Base-by-base conservation (phyloP, 1,140 invertebrate species). In the Andricus grossulariae region DNA sequence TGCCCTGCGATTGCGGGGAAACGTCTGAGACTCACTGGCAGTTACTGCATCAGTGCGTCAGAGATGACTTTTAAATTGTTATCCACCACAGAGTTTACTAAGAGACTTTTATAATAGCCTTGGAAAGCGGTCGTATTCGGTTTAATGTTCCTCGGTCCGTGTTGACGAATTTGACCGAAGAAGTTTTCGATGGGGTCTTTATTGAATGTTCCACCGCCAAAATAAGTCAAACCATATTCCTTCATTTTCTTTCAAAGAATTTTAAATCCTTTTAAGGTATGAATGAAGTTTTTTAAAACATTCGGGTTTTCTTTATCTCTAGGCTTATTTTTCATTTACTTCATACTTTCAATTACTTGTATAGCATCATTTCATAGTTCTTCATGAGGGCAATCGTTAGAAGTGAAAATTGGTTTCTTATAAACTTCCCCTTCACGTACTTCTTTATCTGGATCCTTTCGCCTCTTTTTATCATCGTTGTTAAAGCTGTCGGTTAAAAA, bases 171-270 rank as follows among this genome's bases (percentile, higher is more conserved):
- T 50, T 32, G 50, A 16, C 60, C 57, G 18, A 75, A 75, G 19
- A 75, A 75, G 32, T 75, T 75, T 75, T 75, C 74, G 45, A 71
- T 25, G 13, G 57, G 74, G 51, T 75, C 74, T 71, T 75, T 57
- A 45, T 75, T 75, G 18, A 75, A 70, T 25, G 32, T 12, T 25
- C 57, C 0, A 7, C 55, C 32, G 10, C 77, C n/a, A 79, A 85
- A 18, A 51, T 11, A 51, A 51, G 12, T 2, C 12, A 51, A 51
- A 51, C 50, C 50, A 16, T 51, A 16, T 13, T 51, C 50, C 12
- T 51, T 51, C 50, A 51, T 51, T 51, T 51, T 51, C n/a, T 15
- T 51, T 51, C 50, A 15, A 7, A 51, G 50, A 51, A 51, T 51
- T 51, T 51, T 51, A 51, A 51, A 51, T 5, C 50, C n/a, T 51